These are phyloP conservation scores for Imbricaverruca yamaguchii DNA, from an alignment of 2,888 invertebrate genomes.

Conservation along the genomic window DNA sequence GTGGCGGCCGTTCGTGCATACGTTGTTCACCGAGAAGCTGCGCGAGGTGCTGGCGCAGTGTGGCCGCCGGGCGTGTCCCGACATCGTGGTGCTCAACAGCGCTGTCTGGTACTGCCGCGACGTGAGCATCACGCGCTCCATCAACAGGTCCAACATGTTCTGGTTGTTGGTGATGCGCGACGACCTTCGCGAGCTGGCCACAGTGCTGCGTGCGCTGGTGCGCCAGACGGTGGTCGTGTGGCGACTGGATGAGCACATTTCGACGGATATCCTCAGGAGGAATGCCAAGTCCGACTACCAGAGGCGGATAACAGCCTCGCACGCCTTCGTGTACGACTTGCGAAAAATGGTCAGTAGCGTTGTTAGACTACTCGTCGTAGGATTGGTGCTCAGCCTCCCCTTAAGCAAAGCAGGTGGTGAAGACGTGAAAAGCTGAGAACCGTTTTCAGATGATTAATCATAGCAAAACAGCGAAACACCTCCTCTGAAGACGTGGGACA, in stretches of 20 bases:
- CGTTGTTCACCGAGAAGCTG: neutral
- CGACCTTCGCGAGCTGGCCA: neutral
- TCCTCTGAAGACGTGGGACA: neutral
- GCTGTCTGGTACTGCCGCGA: neutral
- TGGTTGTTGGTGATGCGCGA: neutral
- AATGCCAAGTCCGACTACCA: neutral
- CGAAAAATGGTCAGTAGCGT: neutral
- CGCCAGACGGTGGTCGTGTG: neutral
- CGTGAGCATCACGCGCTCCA: no score
- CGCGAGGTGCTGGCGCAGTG: neutral
- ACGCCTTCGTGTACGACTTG: neutral
- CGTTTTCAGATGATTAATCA: no score
- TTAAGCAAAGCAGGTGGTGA: no score
- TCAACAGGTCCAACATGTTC: neutral
- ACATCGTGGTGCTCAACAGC: neutral
- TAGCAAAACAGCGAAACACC: neutral
- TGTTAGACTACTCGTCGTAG: neutral
- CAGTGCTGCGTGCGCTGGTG: neutral
- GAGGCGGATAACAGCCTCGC: neutral
- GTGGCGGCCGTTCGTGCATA: neutral
- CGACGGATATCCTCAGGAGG: neutral
- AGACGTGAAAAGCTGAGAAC: no score
- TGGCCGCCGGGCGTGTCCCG: neutral
- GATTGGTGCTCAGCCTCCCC: no score
- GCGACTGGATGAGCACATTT: neutral